phyloP scores from a whole-genome alignment of 2,888 invertebrate species.

The Hipparchia sbordonii region DNA sequence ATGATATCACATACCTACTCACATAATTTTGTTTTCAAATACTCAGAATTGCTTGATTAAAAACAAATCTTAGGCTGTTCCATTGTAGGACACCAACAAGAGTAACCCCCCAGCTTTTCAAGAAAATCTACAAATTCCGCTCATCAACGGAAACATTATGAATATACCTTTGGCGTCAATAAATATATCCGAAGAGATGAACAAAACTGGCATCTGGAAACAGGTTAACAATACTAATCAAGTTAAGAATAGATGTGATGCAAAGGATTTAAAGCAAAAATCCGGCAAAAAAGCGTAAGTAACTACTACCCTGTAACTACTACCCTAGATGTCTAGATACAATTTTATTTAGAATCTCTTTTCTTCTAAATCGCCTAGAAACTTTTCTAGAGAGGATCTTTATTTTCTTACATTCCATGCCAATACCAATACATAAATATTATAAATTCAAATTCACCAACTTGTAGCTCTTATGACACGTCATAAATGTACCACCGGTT shows the following conservation, averaged over 20 bases:
- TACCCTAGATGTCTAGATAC: neutral
- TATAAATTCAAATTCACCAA: too few relatives aligned
- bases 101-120: constrained; percentile 75
- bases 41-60: constrained; percentile 35
- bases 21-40: neutral
- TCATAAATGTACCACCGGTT: too few relatives aligned
- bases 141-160: constrained; percentile 95
- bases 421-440: too few relatives aligned
- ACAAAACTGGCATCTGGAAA: constrained; percentile 97
- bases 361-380: neutral
- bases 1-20: neutral
- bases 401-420: neutral
- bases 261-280: constrained; percentile 66
- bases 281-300: constrained; percentile 74
- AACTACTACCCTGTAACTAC: too few relatives aligned
- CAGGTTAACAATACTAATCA: constrained; percentile 90
- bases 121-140: constrained; percentile 92
- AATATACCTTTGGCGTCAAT: constrained; percentile 93
- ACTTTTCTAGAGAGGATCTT: neutral
- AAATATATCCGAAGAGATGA: constrained; percentile 96
- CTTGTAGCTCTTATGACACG: too few relatives aligned
- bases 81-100: constrained; percentile 74
- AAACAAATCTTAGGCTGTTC: constrained; percentile 54
- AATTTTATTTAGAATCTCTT: neutral
- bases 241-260: constrained; percentile 58